Evolutionary conservation across 2,797 vertebrate species (phyloP).

Genomic region (Astyanax mexicanus): DNA sequence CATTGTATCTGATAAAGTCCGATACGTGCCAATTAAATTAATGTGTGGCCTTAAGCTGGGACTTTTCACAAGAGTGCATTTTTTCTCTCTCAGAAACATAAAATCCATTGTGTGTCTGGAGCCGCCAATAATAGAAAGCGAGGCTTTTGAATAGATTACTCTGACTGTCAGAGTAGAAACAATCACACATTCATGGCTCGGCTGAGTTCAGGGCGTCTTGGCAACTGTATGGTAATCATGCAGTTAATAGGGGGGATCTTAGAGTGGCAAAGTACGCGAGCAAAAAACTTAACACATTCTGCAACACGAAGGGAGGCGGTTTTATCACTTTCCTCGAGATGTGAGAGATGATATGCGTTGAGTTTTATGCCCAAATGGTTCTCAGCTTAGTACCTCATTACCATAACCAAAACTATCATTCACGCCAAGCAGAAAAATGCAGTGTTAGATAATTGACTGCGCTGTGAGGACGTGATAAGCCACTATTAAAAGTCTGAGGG

Average conservation of each 20-base stretch:
- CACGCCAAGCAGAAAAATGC: neutral
- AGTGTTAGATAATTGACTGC: neutral
- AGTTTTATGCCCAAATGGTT: slow-evolving; percentile 17
- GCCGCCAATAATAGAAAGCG: slow-evolving; percentile 63
- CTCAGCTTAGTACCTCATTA: slow-evolving; percentile 15
- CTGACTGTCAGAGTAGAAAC: slow-evolving; percentile 66
- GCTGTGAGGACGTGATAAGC: neutral
- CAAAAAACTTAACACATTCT: slow-evolving; percentile 20
- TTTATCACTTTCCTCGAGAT: slow-evolving; percentile 16
- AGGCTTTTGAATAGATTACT: slow-evolving; percentile 63
- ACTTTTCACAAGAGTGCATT: neutral
- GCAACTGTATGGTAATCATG: slow-evolving; percentile 71
- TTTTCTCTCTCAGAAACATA: slow-evolving; percentile 24
- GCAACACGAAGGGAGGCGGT: slow-evolving; percentile 11
- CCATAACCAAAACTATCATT: slow-evolving; percentile 8
- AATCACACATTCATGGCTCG: slow-evolving; percentile 70
- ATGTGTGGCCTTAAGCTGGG: slow-evolving; percentile 18
- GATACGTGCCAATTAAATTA: slow-evolving; percentile 2
- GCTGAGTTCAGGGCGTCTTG: slow-evolving; percentile 66
- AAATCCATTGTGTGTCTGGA: slow-evolving; percentile 51
- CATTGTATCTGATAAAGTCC: neutral
- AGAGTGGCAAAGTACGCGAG: slow-evolving; percentile 33
- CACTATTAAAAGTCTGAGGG: neutral
- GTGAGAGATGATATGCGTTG: slow-evolving; percentile 9
- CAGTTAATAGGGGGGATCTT: slow-evolving; percentile 66